Evolutionary conservation across 1,140 invertebrate species (phyloP), one percentile per base, ranked within the genome.

Genomic region (Cydia pomonella): DNA sequence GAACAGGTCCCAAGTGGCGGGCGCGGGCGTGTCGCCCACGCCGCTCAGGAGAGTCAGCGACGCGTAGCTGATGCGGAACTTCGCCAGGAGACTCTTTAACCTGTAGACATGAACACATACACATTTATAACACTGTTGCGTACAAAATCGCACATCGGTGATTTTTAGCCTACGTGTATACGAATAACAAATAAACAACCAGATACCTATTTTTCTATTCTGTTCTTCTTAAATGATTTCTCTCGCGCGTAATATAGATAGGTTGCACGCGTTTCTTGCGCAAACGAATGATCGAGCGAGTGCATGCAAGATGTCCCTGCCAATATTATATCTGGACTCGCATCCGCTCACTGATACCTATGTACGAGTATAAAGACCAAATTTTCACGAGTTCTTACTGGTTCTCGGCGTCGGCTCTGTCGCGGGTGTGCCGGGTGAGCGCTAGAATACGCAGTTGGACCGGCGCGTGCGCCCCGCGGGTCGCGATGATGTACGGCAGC

Each of bases 31-130:
- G 33, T 97, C 95, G 41, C 95, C 95, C 33, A 97, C 96, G 73
- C 97, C 97, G 76, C 97, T 96, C 29, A 99, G 95, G 94, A 99
- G 98, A 72, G 96, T 97, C 63, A 99, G 93, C 83, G 97, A 97
- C 2, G 96, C 96, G 88, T 97, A 98, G 87, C 98, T 97, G 78
- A 99, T 98, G 38, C 98, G 95, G 93, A 99, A 99, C 91, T 99
- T 99, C 0, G 95, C 95, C 79, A 99, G 93, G 38, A 99, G 94
- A 83, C 97, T 97, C 5, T 97, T 97, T 97, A 99, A 98, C 88
- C 98, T 99, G 88, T 18, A n/a, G n/a, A 33, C 63, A 18, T 7
- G 53, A 50, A 50, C n/a, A 3, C 4, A 13, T 6, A 38, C 13
- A 50, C 12, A 50, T n/a, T 50, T 0, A 50, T 50, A 50, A 18